Percentiles rank a stretch among this genome's conserved stretches.
Evolutionary conservation across 2,888 invertebrate species (phyloP).

Genomic region (Eupithecia tripunctaria): DNA sequence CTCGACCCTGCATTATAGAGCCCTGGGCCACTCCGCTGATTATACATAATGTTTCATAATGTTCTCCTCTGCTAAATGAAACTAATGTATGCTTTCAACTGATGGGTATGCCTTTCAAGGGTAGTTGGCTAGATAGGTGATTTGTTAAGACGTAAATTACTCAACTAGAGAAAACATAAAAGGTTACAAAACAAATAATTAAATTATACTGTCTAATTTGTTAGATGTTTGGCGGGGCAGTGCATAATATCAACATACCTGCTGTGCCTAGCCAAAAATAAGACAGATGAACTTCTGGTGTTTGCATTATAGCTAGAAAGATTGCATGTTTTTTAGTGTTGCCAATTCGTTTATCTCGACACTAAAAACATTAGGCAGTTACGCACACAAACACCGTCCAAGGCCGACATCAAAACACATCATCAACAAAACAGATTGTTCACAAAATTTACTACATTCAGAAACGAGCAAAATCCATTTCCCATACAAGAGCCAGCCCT

Average conservation of each 20-base stretch:
- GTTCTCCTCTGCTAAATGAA: slow-evolving; percentile 28
- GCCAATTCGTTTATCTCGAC: too few relatives aligned
- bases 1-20: slow-evolving; percentile 53
- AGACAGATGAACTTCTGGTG: neutral
- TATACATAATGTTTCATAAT: slow-evolving; percentile 34
- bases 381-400: neutral
- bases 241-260: neutral
- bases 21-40: slow-evolving; percentile 26
- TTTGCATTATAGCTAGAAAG: neutral
- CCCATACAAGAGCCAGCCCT: slow-evolving; percentile 44
- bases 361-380: too few relatives aligned
- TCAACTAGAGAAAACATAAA: neutral
- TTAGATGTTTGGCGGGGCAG: neutral
- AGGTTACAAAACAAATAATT: neutral
- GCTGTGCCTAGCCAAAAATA: neutral
- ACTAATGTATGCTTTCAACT: slow-evolving; percentile 16
- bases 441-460: neutral
- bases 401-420: neutral
- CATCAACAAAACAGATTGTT: neutral
- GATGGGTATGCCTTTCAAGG: neutral
- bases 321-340: too few relatives aligned
- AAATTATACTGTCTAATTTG: neutral
- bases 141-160: neutral
- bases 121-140: neutral
- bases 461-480: neutral